Evolutionary conservation across 2,797 vertebrate genomes (phyloP).

Genomic region (Smutsia temminckii): DNA sequence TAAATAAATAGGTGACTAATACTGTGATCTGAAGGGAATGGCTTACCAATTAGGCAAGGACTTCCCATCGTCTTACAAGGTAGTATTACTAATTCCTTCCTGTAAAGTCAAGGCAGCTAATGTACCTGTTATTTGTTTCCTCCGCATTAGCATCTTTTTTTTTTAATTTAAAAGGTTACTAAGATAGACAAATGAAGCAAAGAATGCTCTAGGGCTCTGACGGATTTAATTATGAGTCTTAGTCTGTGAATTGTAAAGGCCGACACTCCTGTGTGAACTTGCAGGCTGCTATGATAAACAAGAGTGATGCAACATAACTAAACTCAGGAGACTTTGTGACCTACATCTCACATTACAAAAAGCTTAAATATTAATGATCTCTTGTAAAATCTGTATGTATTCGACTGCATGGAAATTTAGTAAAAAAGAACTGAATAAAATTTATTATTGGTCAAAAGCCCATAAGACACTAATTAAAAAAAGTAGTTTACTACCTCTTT

Average conservation of each 20-base stretch:
- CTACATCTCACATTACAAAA: background rate
- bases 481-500: background rate
- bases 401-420: background rate
- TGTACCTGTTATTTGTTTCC: background rate
- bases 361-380: background rate
- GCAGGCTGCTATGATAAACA: slow-evolving; percentile 31
- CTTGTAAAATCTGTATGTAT: slow-evolving; percentile 5
- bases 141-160: background rate
- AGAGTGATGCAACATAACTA: background rate
- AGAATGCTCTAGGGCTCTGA: background rate
- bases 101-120: slow-evolving; percentile 4
- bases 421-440: background rate
- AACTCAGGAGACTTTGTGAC: background rate
- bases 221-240: background rate
- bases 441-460: background rate
- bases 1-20: slow-evolving; percentile 53
- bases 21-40: background rate
- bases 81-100: slow-evolving; percentile 39
- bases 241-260: background rate
- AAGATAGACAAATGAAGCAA: slow-evolving; percentile 10
- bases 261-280: slow-evolving; percentile 53
- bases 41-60: slow-evolving; percentile 20
- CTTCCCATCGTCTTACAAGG: slow-evolving; percentile 37
- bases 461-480: background rate
- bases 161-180: slow-evolving; percentile 39